phyloP scores from a whole-genome alignment of 2,797 vertebrate genomes.

The Valencia hispanica region DNA sequence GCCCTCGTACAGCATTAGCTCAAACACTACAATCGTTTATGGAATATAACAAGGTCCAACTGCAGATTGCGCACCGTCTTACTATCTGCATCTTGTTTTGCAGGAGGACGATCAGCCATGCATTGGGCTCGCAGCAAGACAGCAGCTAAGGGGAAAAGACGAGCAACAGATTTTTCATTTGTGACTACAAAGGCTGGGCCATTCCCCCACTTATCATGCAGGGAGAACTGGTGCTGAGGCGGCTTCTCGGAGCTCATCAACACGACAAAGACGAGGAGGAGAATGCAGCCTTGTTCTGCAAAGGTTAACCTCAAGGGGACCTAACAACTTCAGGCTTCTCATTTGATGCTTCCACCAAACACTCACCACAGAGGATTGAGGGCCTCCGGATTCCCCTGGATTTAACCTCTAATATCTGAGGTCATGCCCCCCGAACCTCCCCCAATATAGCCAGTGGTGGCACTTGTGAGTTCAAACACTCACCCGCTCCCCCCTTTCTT shows the following conservation, averaged over 20 bases:
- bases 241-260: conserved; percentile 76
- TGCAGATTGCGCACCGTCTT: conserved; percentile 48
- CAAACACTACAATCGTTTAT: conserved; percentile 68
- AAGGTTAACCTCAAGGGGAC: conserved; percentile 81
- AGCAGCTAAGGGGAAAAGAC: conserved; percentile 58
- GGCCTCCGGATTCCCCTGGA: conserved; percentile 63
- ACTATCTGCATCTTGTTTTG: conserved; percentile 38
- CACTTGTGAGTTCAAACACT: conserved; percentile 55
- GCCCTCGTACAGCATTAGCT: conserved; percentile 54
- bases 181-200: conserved; percentile 68
- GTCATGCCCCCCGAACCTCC: conserved; percentile 45
- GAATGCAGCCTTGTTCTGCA: conserved; percentile 75
- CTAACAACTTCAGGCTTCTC: conserved; percentile 79
- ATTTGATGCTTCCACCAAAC: conserved; percentile 74
- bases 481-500: background rate
- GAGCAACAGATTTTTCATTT: conserved; percentile 73
- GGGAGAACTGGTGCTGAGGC: conserved; percentile 64
- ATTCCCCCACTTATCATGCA: conserved; percentile 70
- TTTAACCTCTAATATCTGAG: conserved; percentile 77
- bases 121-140: conserved; percentile 45
- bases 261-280: conserved; percentile 76
- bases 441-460: conserved; percentile 42
- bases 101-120: conserved; percentile 53
- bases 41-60: conserved; percentile 68
- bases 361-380: conserved; percentile 58